A percentile compares a stretch with the other conserved stretches of the same genome.
phyloP scores from a whole-genome alignment of 2,888 invertebrate species.

The Dicyrtoma fusca region DNA sequence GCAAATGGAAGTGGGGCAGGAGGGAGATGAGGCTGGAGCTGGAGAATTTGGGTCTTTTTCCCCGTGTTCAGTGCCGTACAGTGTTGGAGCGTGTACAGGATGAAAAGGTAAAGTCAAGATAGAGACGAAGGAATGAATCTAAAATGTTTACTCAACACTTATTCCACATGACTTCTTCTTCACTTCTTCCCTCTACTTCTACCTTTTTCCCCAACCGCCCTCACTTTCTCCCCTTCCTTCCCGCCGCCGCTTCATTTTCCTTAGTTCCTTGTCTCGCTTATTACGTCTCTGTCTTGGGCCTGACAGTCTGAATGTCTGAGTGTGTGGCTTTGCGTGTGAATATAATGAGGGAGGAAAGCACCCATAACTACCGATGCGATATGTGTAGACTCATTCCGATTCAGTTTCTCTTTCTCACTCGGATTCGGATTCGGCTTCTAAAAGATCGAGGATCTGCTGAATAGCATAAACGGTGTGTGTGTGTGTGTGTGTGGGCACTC shows the following conservation, averaged over 20 bases:
- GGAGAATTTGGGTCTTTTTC: too few species aligned
- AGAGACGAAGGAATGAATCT: slow-evolving; percentile 16
- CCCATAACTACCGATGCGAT: neutral
- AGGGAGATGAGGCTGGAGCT: neutral
- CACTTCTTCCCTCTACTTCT: slow-evolving; percentile 10
- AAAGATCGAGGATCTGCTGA: neutral
- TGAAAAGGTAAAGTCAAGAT: neutral
- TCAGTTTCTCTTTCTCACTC: too few species aligned
- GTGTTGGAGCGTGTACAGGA: too few species aligned
- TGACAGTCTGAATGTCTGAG: too few species aligned
- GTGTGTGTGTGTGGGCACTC: too few species aligned
- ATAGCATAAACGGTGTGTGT: too few species aligned
- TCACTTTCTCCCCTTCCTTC: too few species aligned
- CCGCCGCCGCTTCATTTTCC: too few species aligned
- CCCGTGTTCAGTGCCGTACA: neutral
- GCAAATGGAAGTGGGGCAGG: neutral
- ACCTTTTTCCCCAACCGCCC: neutral
- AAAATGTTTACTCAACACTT: slow-evolving; percentile 37
- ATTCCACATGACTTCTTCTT: slow-evolving; percentile 12
- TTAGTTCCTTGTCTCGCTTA: too few species aligned
- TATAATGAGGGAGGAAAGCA: neutral
- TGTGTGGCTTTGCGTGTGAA: too few species aligned
- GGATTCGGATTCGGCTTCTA: too few species aligned
- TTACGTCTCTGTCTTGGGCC: too few species aligned
- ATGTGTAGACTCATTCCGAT: neutral